Base-by-base conservation (phyloP, 2,113 vertebrate species). In the Sturnus vulgaris region DNA sequence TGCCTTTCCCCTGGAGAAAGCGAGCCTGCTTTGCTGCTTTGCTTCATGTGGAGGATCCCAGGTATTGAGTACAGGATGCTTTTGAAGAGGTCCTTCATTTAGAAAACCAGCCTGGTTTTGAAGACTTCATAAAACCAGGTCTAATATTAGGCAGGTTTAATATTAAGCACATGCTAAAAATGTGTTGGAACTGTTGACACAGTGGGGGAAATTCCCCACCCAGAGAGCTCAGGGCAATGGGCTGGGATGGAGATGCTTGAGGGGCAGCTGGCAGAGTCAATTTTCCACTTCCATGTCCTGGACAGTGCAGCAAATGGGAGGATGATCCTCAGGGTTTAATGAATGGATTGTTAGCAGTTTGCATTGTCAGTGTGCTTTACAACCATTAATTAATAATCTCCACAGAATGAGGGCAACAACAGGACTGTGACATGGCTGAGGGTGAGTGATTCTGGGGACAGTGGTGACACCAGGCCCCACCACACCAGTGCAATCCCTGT, bases 321-420 rank as follows among this genome's bases (percentile, higher is more conserved):
- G 50, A 35, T 73, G 60, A 64, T 60, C 56, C 64, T 75, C 49
- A 8, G 55, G 21, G 37, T 70, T 93, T 85, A 65, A 49, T 30
- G 57, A 76, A 53, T 49, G 60, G 42, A 59, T 80, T 52, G 90
- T 80, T 56, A 93, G 72, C 76, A 57, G 79, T 91, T 77, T 71
- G 68, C 68, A 78, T 88, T 93, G 88, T 40, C 72, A 53, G 27
- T 78, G 72, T 88, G 68, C 76, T 83, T 97, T 93, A 75, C 90
- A 78, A 49, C 31, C 64, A 83, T 90, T 23, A 90, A 92, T 88
- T 78, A 90, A 86, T 95, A 37, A 92, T 72, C 82, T 92, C 49
- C 35, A 25, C 28, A 66, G 88, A 83, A 88, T 24, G 50, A 83
- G 76, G 82, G 39, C 87, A 90, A 82, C 46, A 82, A 15, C 30